Conservation (phyloP, 1,140 invertebrate species). For the Scaptomyza montana region DNA sequence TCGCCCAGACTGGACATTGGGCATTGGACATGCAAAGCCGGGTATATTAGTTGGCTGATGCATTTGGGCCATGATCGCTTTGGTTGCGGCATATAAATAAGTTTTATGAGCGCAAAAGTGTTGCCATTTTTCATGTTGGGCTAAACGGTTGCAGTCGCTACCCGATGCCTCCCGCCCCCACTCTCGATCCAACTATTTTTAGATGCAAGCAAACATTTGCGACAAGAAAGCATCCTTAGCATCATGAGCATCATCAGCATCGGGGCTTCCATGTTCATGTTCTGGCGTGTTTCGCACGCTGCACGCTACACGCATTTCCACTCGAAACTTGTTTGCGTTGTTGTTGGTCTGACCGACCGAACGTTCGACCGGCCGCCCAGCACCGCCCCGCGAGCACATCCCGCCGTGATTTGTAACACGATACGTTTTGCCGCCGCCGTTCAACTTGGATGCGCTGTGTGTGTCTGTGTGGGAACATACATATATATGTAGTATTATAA, state of each 20-base stretch:
- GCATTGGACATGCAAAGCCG: constrained; percentile 40
- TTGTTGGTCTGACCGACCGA: constrained; percentile 2
- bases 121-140: constrained; percentile 78
- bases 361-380: background rate
- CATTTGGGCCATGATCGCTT: constrained; percentile 14
- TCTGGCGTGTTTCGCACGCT: constrained; percentile 77
- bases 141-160: constrained; percentile 26
- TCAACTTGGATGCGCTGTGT: constrained; percentile 40
- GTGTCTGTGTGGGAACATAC: constrained; percentile 17
- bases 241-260: constrained; percentile 34
- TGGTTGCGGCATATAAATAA: constrained; percentile 63
- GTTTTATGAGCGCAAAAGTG: constrained; percentile 81
- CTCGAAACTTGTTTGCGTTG: constrained; percentile 71
- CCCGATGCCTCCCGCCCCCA: background rate
- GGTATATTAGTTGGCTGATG: constrained; percentile 65
- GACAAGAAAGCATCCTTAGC: constrained; percentile 52
- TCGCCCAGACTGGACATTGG: constrained; percentile 25
- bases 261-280: constrained; percentile 74
- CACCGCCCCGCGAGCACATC: constrained; percentile 39
- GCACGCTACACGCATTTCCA: constrained; percentile 82
- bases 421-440: constrained; percentile 74
- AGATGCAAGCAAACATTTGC: constrained; percentile 33
- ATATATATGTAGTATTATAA: constrained; percentile 1
- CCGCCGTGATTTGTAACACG: constrained; percentile 79
- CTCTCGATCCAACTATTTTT: constrained; percentile 63